Evolutionary conservation across 2,113 vertebrate genomes (phyloP), one percentile per base, ranked within the genome.

Genomic region (Bostrychus sinensis): DNA sequence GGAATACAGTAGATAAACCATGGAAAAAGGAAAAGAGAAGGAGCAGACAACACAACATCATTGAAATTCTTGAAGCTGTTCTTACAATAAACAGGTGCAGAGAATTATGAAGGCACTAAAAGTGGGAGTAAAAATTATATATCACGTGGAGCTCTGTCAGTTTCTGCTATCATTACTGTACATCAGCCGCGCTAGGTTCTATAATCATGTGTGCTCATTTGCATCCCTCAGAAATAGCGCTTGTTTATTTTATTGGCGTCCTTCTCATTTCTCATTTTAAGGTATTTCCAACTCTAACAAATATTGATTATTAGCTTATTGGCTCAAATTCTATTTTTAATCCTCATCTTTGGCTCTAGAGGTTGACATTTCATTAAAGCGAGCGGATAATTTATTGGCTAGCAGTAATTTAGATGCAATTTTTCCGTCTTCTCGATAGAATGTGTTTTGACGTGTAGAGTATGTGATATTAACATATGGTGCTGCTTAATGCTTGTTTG

Each of bases 121-220:
- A 28, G 16, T 1, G 7, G 14, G 7, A 17, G 3, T 28, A n/a
- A 51, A 51, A 9, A 17, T 26, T 8, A 50, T 50, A 26, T 8
- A 14, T 51, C 25, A 10, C 25, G 7, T 28, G 3, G 16, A 9
- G 26, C 13, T 9, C 5, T 25, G 22, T 22, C 45, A 13, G 22
- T 14, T 25, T n/a, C 2, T 30, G 26, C 42, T 60, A 43, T 72
- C 28, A 48, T 30, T 14, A n/a, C 23, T 51, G 48, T 51, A 56
- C 22, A 70, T 25, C 53, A 77, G 42, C 16, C 10, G 5, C 3
- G 28, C 51, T 72, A 62, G 55, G 19, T 46, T 39, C 34, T 30
- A 46, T 72, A 51, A 73, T 73, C 61, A 54, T 7, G 3, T 42
- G 2, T 13, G 28, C 46, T 70, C 25, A 72, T 67, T 59, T 20